phyloP scores from a whole-genome alignment of 35 echinoderm and acorn worm genomes.

The Anneissia japonica region DNA sequence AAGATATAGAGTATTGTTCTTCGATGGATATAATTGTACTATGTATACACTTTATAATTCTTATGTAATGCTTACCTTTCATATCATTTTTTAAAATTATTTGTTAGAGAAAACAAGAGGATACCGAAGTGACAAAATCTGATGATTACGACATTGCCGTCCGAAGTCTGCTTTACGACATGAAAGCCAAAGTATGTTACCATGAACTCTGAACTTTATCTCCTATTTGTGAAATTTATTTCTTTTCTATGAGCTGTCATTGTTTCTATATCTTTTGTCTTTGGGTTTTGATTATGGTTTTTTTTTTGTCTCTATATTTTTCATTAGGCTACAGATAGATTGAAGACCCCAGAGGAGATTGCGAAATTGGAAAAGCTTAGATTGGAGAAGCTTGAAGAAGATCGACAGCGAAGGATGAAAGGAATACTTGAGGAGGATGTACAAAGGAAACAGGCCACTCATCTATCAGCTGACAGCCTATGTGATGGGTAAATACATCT shows the following conservation, averaged over 20 bases:
- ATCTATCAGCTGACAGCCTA: slow-evolving; percentile 81
- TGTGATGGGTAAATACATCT: slow-evolving; percentile 62
- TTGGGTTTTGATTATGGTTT: not conserved
- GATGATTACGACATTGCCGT: slow-evolving; percentile 93
- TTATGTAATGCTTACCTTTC: no score
- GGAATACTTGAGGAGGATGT: slow-evolving; percentile 66
- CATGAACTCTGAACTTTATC: no score
- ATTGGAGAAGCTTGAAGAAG: slow-evolving; percentile 81
- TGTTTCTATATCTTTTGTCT: not conserved
- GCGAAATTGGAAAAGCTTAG: slow-evolving; percentile 74
- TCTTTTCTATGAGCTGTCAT: no score
- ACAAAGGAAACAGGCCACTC: slow-evolving; percentile 22
- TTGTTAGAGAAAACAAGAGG: slow-evolving; percentile 34
- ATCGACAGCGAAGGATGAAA: slow-evolving; percentile 85
- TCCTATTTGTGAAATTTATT: no score
- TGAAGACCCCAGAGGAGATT: slow-evolving; percentile 93
- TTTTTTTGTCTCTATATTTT: not conserved
- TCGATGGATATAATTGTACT: no score
- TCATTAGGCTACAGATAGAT: slow-evolving; percentile 76
- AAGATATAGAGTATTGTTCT: no score
- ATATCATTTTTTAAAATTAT: no score
- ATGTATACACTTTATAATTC: no score
- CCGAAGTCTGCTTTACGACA: slow-evolving; percentile 76
- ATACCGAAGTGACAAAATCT: slow-evolving; percentile 2
- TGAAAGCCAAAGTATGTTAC: slow-evolving; percentile 77